These are phyloP conservation scores for Plotosus lineatus DNA, from an alignment of 2,113 vertebrate species.

Conservation along the genomic window DNA sequence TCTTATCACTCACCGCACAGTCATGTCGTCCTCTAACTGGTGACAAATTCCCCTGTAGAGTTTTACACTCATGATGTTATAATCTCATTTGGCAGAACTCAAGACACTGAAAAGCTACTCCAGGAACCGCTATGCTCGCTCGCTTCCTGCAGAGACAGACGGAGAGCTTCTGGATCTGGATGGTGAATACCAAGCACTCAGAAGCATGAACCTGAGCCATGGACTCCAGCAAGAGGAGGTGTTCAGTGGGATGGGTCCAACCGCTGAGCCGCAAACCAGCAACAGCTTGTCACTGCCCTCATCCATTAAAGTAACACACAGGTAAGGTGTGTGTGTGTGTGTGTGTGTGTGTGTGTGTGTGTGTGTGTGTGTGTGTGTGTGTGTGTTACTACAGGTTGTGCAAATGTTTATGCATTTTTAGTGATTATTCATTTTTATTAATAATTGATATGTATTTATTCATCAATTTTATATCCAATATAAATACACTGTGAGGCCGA, in stretches of 20 bases:
- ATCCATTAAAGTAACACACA: slow-evolving; percentile 89
- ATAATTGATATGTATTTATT: too few species aligned
- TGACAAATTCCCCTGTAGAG: neutral
- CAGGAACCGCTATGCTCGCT: slow-evolving; percentile 83
- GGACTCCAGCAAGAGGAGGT: slow-evolving; percentile 76
- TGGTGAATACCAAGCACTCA: slow-evolving; percentile 61
- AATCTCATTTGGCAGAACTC: slow-evolving; percentile 74
- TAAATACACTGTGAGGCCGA: too few species aligned
- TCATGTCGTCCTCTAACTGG: neutral
- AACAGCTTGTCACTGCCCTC: slow-evolving; percentile 69
- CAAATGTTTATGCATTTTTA: too few species aligned
- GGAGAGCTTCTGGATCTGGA: slow-evolving; percentile 70
- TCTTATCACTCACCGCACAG: neutral
- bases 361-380: neutral
- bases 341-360: neutral
- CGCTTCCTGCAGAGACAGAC: slow-evolving; percentile 70
- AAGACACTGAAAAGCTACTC: slow-evolving; percentile 80
- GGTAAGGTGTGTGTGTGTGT: slow-evolving; percentile 67
- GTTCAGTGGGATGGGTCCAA: slow-evolving; percentile 83
- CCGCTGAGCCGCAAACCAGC: slow-evolving; percentile 60
- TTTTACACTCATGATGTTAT: neutral
- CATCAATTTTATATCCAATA: too few species aligned
- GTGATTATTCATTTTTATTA: too few species aligned
- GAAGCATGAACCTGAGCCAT: slow-evolving; percentile 72
- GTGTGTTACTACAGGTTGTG: neutral